A percentile compares a stretch with the other conserved stretches of the same genome.
phyloP scores from a whole-genome alignment of 2,888 invertebrate species.

The Phengaris alcon region DNA sequence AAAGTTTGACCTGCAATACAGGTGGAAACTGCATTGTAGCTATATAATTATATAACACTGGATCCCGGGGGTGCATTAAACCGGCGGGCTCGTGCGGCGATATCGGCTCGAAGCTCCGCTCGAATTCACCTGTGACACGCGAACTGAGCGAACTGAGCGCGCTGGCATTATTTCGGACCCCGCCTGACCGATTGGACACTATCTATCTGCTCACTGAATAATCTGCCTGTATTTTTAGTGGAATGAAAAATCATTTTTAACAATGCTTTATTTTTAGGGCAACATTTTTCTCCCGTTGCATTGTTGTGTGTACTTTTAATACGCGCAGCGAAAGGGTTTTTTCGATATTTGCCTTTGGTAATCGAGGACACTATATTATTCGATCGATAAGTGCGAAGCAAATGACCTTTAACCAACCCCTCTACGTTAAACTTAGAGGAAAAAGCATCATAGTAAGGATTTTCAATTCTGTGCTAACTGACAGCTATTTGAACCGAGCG shows the following conservation, averaged over 20 bases:
- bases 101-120: slow-evolving; percentile 43
- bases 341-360: no score
- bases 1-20: slow-evolving; percentile 30
- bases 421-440: no score
- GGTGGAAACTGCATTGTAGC: slow-evolving; percentile 34
- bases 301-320: slow-evolving; percentile 3
- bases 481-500: no score
- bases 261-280: slow-evolving; percentile 22
- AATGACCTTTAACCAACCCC: no score
- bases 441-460: no score
- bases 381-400: no score
- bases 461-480: no score
- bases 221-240: slow-evolving; percentile 23
- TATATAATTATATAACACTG: slow-evolving; percentile 49
- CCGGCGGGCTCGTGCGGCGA: slow-evolving; percentile 48
- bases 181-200: slow-evolving; percentile 37
- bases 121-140: slow-evolving; percentile 53
- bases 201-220: slow-evolving; percentile 32
- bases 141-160: slow-evolving; percentile 36
- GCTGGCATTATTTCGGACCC: slow-evolving; percentile 41
- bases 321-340: neutral
- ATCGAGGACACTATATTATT: no score
- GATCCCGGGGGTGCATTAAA: slow-evolving; percentile 58
- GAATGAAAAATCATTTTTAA: slow-evolving; percentile 28
- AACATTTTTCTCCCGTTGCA: slow-evolving; percentile 7